These are phyloP conservation scores for Lasioglossum marginatum DNA, from an alignment of 2,888 invertebrate species.

Conservation along the genomic window DNA sequence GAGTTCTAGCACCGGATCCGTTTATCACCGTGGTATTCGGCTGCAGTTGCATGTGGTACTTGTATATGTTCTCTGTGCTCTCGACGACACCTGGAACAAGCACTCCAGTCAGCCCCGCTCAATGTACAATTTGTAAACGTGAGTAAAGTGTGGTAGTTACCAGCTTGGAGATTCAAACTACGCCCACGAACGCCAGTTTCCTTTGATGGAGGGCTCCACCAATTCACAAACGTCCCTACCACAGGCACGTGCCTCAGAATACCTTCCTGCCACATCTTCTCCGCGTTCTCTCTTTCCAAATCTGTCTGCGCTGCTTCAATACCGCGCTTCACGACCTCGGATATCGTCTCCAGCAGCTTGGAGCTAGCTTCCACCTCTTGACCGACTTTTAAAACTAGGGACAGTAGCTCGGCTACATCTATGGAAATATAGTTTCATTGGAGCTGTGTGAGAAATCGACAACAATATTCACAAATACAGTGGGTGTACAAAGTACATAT, in stretches of 20 bases:
- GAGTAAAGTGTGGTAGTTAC: conserved; percentile 61
- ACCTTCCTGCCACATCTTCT: conserved; percentile 97
- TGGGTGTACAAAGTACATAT: too few species aligned
- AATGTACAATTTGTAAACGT: neutral
- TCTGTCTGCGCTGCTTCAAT: conserved; percentile 97
- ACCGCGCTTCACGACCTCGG: conserved; percentile 96
- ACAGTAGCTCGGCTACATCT: conserved; percentile 95
- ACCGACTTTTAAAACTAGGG: conserved; percentile 94
- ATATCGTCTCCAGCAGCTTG: conserved; percentile 96
- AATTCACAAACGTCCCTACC: conserved; percentile 96
- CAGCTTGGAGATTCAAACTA: conserved; percentile 90
- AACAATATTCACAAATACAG: neutral
- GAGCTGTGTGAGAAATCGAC: neutral
- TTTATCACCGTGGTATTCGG: conserved; percentile 86
- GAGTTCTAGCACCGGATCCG: conserved; percentile 87
- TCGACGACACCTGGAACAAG: conserved; percentile 89
- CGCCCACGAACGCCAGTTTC: conserved; percentile 92
- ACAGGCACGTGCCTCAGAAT: conserved; percentile 97
- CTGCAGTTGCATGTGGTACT: conserved; percentile 93
- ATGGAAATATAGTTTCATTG: neutral
- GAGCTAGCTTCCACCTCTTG: conserved; percentile 97
- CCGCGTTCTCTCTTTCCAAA: conserved; percentile 95
- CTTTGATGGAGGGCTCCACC: conserved; percentile 96
- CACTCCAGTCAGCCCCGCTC: neutral
- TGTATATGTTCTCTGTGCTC: conserved; percentile 92